These are phyloP conservation scores for Poeciliopsis retropinna DNA, from an alignment of 2,113 vertebrate species.

Conservation along the genomic window DNA sequence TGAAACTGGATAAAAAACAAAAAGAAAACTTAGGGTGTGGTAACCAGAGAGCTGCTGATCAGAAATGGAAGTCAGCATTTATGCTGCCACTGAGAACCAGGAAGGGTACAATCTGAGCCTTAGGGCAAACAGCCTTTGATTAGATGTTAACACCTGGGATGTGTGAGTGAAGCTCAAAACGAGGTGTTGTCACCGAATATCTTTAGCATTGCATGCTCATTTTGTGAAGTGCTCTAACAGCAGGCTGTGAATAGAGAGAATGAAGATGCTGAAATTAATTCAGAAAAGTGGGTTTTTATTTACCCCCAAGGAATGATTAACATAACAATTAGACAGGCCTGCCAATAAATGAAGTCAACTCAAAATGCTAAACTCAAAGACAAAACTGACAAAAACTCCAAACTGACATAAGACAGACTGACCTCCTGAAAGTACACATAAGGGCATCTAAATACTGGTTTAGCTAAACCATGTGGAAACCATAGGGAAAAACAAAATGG, in stretches of 20 bases:
- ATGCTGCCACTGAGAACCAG: constrained; percentile 5
- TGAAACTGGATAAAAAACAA: not conserved
- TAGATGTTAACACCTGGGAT: not conserved
- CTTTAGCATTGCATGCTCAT: not conserved
- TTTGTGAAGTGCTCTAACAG: not conserved
- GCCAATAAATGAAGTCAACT: too few species aligned
- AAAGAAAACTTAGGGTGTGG: not conserved
- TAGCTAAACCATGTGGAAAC: too few species aligned
- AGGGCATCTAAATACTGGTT: too few species aligned
- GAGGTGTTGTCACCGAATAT: not conserved
- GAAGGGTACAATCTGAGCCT: constrained; percentile 2
- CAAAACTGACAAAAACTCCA: too few species aligned
- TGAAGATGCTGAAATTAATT: too few species aligned
- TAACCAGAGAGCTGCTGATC: not conserved
- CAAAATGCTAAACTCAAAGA: too few species aligned
- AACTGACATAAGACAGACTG: too few species aligned
- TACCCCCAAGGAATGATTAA: too few species aligned
- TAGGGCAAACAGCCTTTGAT: constrained; percentile 22
- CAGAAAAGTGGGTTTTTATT: too few species aligned
- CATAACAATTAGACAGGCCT: too few species aligned
- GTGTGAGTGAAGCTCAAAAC: constrained; percentile 1
- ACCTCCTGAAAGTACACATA: too few species aligned
- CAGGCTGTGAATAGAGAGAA: not conserved
- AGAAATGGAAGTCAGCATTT: not conserved
- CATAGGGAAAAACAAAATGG: too few species aligned